Evolutionary conservation across 2,888 invertebrate species (phyloP), one percentile per base, ranked within the genome.

Genomic region (Lysandra coridon): DNA sequence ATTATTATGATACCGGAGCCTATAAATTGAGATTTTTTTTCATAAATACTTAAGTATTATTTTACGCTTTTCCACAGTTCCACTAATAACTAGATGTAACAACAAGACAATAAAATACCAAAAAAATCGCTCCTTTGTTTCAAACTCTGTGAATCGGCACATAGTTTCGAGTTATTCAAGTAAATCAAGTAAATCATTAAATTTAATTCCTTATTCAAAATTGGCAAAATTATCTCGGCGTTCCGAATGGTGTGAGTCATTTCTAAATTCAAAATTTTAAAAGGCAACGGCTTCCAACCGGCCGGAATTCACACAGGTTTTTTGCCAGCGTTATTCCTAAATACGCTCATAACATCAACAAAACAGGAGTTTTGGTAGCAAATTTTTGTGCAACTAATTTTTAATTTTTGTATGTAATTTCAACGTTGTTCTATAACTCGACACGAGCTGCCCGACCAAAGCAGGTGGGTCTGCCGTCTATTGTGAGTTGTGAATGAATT

Each of bases 251-350:
- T 44, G 60, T 79, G 79, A 79, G 79, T 79, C 79, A 79, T 60
- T 73, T 60, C 79, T 44, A 79, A 49, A 75, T 76, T 74, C 60
- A 79, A 73, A 79, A 60, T 74, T 57, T 23, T 49, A 40, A 73
- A 78, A 62, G 60, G 57, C 74, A 79, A 74, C 79, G 74, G 73
- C 76, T 76, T 74, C 33, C 60, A 74, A 57, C 73, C 74, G 62
- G 40, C 60, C 74, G 79, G 79, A 62, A 79, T 74, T 79, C 79
- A 79, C 79, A 79, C 76, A 57, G 76, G 76, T 76, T 74, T 73
- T 73, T 69, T 69, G 69, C 69, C 69, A 69, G 69, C 14, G 5
- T 69, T 69, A 69, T 69, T 69, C 69, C 69, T 33, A 69, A 33
- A 64, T 10, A 62, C 62, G 23, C 10, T 14, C 33, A 33, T 33